Base-by-base conservation (phyloP, 2,797 vertebrate species). In the Chrysocyon brachyurus region DNA sequence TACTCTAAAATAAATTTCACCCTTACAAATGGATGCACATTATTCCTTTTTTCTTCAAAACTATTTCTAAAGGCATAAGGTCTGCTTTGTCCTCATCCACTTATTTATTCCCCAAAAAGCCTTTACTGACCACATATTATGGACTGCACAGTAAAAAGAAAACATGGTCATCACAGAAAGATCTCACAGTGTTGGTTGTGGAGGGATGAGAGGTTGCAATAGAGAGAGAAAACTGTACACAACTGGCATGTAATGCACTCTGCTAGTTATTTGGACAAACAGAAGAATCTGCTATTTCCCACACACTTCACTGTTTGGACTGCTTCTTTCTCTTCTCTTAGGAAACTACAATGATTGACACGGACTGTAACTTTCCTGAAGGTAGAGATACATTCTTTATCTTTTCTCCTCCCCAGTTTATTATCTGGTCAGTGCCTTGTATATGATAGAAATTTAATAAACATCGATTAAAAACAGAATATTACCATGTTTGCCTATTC, bases 401-500 rank as follows among this genome's bases (percentile, higher is more conserved):
- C 46, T 73, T 84, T 54, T 61, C 8, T 91, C 59, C 9, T 87
- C 33, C 24, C n/a, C 33, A 70, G 3, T 63, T 54, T 54, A 66
- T 31, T 64, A 78, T 64, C 56, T 28, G 78, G 12, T 81, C 54
- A 87, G 21, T 77, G 24, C 17, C n/a, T 92, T 95, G 22, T 31
- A 33, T 2, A 12, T 66, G 7, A 75, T 0, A 83, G 7, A 68
- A 33, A 94, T 56, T 77, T 83, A 92, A 75, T 31, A 92, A 89
- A 52, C 4, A 91, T 26, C 22, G 61, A 72, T 11, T 82, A 73
- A 94, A 78, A 94, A 73, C 5, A 77, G 26, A 89, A 14, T 36
- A 36, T 89, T 81, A 86, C 16, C 46, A 15, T 66, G n/a, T n/a
- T 66, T 87, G 52, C 19, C 56, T 92, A 97, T 46, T 90, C 91